phyloP scores from a whole-genome alignment of 64 coral and sea anemone genomes.

The Stichodactyla mertensii region DNA sequence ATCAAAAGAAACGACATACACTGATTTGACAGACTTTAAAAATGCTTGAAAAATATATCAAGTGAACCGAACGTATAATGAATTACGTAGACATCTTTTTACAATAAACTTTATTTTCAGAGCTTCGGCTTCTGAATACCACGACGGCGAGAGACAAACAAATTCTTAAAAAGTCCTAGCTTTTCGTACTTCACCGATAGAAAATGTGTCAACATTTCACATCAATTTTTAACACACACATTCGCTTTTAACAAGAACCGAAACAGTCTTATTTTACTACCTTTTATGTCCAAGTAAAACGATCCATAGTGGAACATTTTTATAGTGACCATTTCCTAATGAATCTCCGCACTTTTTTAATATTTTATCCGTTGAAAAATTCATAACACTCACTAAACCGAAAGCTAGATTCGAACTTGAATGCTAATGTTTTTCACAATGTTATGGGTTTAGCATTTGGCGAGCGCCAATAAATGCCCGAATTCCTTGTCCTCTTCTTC shows the following conservation, averaged over 20 bases:
- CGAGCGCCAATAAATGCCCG: neutral
- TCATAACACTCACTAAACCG: neutral
- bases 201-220: neutral
- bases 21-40: too few species aligned
- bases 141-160: too few species aligned
- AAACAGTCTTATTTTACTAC: neutral
- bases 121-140: too few species aligned
- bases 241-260: too few species aligned
- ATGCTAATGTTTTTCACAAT: conserved; percentile 6
- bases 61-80: too few species aligned
- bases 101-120: too few species aligned
- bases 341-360: neutral
- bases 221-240: neutral
- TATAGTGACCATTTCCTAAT: neutral
- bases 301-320: neutral
- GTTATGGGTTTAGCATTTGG: neutral
- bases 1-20: neutral
- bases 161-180: neutral
- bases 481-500: neutral
- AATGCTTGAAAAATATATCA: too few species aligned
- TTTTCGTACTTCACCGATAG: neutral
- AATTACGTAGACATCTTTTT: too few species aligned
- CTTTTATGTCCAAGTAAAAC: neutral
- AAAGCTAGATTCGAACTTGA: neutral
- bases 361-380: conserved; percentile 6